Conservation (phyloP, 2,113 vertebrate genomes). For the Sturnus vulgaris region DNA sequence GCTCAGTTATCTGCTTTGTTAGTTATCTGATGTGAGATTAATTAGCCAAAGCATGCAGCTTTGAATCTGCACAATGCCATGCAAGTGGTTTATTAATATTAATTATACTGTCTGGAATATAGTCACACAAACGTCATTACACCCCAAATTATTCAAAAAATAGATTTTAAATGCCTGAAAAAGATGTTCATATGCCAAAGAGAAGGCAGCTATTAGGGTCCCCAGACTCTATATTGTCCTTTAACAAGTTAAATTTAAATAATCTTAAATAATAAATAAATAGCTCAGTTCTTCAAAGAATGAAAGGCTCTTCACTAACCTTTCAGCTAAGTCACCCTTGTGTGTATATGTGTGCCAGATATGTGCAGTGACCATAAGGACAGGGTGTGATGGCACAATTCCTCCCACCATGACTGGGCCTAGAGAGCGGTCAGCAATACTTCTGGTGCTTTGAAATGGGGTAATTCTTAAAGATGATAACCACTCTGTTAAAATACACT, state of each 20-base stretch:
- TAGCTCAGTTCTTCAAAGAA: neutral
- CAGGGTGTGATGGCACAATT: rapidly evolving
- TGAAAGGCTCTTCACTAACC: neutral
- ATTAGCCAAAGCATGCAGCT: neutral
- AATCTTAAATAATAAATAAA: neutral
- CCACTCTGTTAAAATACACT: neutral
- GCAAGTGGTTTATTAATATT: neutral
- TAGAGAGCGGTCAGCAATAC: neutral
- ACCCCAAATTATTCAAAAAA: neutral
- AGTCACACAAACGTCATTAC: neutral
- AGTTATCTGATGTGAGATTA: neutral
- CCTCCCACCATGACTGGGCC: neutral
- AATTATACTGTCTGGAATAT: neutral
- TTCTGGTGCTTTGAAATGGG: neutral
- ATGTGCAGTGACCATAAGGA: neutral
- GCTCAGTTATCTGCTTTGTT: neutral
- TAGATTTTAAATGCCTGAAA: neutral
- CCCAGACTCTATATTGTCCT: neutral
- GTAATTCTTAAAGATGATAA: neutral
- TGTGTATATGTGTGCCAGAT: neutral
- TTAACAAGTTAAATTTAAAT: neutral
- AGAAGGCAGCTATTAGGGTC: neutral
- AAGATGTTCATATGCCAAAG: neutral
- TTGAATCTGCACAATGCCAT: neutral
- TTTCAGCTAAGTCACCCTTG: neutral